Evolutionary conservation across 2,888 invertebrate species (phyloP).

Genomic region (Rambutsinella grinnellia): DNA sequence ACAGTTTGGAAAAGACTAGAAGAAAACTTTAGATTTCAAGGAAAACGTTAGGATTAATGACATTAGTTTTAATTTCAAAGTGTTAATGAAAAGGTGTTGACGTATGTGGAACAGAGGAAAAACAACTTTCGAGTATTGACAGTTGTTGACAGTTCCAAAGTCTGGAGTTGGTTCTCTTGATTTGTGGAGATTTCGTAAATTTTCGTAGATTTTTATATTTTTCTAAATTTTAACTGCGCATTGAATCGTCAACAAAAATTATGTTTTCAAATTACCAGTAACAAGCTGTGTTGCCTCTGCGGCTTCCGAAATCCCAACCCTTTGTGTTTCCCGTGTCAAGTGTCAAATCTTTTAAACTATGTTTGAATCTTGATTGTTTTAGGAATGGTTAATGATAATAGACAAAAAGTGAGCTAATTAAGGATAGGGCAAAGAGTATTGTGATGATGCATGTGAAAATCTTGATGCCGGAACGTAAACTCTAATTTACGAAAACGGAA

Average conservation of each 20-base stretch:
- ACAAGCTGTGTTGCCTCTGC: not conserved
- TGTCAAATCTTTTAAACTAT: slow-evolving; percentile 13
- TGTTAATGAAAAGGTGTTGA: slow-evolving; percentile 25
- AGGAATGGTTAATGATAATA: not conserved
- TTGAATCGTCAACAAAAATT: not conserved
- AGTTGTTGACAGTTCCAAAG: slow-evolving; percentile 51
- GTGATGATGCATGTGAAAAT: not conserved
- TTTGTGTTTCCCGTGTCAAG: slow-evolving; percentile 19
- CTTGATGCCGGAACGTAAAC: not conserved
- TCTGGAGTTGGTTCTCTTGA: too few species aligned
- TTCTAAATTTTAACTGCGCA: too few species aligned
- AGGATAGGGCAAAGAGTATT: not conserved
- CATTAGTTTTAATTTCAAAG: too few species aligned
- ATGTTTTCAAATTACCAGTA: not conserved
- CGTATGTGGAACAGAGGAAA: slow-evolving; percentile 5
- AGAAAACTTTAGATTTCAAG: too few species aligned
- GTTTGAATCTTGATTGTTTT: not conserved
- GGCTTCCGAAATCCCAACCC: not conserved
- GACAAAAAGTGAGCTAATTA: slow-evolving; percentile 5
- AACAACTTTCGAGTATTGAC: slow-evolving; percentile 21
- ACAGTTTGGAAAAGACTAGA: too few species aligned
- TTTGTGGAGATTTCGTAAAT: not conserved
- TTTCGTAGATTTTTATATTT: not conserved
- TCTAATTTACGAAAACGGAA: too few species aligned
- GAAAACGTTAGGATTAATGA: too few species aligned